These are phyloP conservation scores for Australoheros scitulus DNA, from an alignment of 2,113 vertebrate species.

Conservation along the genomic window DNA sequence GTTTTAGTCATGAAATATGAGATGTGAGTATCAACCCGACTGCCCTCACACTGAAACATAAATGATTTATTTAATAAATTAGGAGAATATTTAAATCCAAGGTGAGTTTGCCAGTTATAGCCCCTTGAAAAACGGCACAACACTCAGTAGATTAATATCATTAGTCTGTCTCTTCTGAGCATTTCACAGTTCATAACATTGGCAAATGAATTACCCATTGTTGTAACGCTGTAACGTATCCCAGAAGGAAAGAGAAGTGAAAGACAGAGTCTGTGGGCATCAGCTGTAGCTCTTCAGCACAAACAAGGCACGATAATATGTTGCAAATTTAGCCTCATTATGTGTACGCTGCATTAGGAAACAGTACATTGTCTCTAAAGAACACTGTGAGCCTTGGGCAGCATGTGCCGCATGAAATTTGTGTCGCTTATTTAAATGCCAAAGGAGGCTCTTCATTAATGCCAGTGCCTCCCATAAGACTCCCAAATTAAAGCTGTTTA, in stretches of 20 bases:
- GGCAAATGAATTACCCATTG: conserved; percentile 48
- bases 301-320: conserved; percentile 39
- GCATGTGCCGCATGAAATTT: conserved; percentile 48
- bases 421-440: conserved; percentile 61
- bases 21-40: conserved; percentile 9
- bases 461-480: conserved; percentile 40
- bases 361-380: conserved; percentile 49
- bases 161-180: conserved; percentile 39
- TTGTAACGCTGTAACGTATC: conserved; percentile 32
- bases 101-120: conserved; percentile 21
- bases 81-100: conserved; percentile 43
- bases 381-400: conserved; percentile 52
- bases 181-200: conserved; percentile 51
- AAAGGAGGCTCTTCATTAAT: conserved; percentile 53
- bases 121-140: background rate
- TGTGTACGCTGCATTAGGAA: conserved; percentile 55
- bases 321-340: conserved; percentile 47
- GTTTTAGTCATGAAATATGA: conserved; percentile 45
- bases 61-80: conserved; percentile 49
- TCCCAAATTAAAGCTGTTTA: conserved; percentile 2
- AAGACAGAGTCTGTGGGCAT: conserved; percentile 47
- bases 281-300: conserved; percentile 39
- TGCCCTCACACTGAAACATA: background rate
- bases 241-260: conserved; percentile 46
- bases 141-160: conserved; percentile 52